These are phyloP conservation scores for Bombus pyrosoma DNA, from an alignment of 1,140 invertebrate species.

Conservation along the genomic window DNA sequence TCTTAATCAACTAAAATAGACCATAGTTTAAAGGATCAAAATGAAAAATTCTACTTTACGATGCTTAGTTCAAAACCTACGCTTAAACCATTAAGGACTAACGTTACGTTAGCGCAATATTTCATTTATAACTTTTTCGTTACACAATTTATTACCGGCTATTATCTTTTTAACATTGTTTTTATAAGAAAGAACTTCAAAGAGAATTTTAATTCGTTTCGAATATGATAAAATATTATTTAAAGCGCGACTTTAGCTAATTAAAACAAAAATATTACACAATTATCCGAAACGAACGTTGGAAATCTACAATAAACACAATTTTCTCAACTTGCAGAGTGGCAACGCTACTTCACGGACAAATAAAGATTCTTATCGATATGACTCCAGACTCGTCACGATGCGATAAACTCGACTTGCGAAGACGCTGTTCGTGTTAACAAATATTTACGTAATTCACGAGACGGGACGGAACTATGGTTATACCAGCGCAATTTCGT, in stretches of 20 bases:
- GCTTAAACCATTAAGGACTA: not conserved
- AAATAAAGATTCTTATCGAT: conserved; percentile 19
- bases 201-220: no score
- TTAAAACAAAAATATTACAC: no score
- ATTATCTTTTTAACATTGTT: no score
- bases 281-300: not conserved
- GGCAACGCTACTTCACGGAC: no score
- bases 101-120: not conserved
- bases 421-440: not conserved
- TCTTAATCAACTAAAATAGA: not conserved
- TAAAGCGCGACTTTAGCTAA: no score
- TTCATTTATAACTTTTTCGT: no score
- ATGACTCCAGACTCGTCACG: not conserved
- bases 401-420: not conserved
- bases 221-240: no score
- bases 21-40: not conserved
- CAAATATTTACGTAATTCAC: conserved; percentile 63
- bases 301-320: not conserved
- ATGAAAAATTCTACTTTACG: not conserved
- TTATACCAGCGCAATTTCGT: not conserved
- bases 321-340: no score
- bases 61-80: not conserved
- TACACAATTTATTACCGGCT: no score
- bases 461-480: conserved; percentile 11
- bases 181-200: no score